Evolutionary conservation across 2,888 invertebrate genomes (phyloP), one percentile per base, ranked within the genome.

Genomic region (Catotricha subobsoleta): DNA sequence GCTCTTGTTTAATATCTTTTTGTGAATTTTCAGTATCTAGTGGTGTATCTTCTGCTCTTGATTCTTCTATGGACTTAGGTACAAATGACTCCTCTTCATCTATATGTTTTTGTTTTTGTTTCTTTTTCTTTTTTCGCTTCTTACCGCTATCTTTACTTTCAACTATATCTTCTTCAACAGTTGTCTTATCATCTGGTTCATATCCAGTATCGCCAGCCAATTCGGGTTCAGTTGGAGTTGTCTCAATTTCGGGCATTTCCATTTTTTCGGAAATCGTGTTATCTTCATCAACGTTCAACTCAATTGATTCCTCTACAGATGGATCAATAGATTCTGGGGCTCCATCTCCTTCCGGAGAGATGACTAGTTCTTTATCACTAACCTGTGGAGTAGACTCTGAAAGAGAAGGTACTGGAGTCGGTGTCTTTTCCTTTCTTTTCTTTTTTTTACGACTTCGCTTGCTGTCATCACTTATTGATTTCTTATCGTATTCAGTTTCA

Each of bases 111-210:
- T 60, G 60, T 59, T 66, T 67, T 18, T 68, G 54, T 42, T 68
- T 72, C 45, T 65, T 66, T 49, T 65, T 67, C 51, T 66, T 74
- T 48, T 66, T 71, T n/a, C n/a, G n/a, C 41, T 66, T 67, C 47
- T 52, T 56, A 25, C 41, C 45, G 7, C 54, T 54, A 31, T 53
- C 52, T 45, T 54, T 56, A 7, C 60, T 60, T n/a, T 50, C 48
- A 43, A 62, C 62, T 19, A 45, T 33, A 20, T 46, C 47, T 3
- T 38, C 29, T 27, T 56, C 57, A 54, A 59, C 67, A 18, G 71
- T 62, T 2, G 75, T 72, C 47, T 73, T 69, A 51, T 78, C 54
- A 33, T 57, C 81, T 9, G 78, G 71, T 54, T 81, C 80, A 52
- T 82, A 81, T n/a, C 80, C 80, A 45, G 66, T 66, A 53, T 73